phyloP scores from a whole-genome alignment of 2,888 invertebrate species.

The Aleiodes alternator region DNA sequence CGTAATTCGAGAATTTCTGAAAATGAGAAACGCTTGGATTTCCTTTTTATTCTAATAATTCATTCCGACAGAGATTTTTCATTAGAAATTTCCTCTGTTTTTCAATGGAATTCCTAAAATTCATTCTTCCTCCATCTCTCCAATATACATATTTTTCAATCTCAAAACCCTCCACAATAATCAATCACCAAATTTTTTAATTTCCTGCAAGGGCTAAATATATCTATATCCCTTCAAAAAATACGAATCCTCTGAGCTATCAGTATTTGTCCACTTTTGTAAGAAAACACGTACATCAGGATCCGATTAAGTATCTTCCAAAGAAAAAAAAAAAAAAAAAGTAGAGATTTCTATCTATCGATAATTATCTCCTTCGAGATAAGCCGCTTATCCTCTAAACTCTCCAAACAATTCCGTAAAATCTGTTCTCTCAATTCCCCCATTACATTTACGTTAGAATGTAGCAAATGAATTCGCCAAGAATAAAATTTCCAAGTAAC shows the following conservation, averaged over 20 bases:
- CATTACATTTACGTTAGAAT: conserved; percentile 12
- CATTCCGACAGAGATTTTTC: no score
- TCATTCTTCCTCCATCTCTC: no score
- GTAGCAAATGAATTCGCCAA: conserved; percentile 5
- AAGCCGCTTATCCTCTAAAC: conserved; percentile 33
- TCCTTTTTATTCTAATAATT: no score
- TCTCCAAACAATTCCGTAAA: conserved; percentile 31
- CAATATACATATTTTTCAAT: no score
- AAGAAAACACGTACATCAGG: conserved; percentile 13
- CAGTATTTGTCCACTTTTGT: conserved; percentile 25
- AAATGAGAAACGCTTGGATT: no score
- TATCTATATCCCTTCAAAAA: neutral
- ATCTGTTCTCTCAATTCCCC: conserved; percentile 2
- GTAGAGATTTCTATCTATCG: conserved; percentile 32
- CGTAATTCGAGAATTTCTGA: no score
- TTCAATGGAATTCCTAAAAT: no score
- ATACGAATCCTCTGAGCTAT: neutral
- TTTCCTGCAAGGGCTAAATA: conserved; percentile 6
- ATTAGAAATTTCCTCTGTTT: no score
- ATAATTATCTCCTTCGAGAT: conserved; percentile 36
- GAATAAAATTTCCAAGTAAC: conserved; percentile 8
- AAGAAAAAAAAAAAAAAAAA: neutral
- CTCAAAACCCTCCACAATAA: neutral
- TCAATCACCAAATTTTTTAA: conserved; percentile 11
- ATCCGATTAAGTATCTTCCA: conserved; percentile 34